phyloP scores from a whole-genome alignment of 2,888 invertebrate species.

The Pocota personata region DNA sequence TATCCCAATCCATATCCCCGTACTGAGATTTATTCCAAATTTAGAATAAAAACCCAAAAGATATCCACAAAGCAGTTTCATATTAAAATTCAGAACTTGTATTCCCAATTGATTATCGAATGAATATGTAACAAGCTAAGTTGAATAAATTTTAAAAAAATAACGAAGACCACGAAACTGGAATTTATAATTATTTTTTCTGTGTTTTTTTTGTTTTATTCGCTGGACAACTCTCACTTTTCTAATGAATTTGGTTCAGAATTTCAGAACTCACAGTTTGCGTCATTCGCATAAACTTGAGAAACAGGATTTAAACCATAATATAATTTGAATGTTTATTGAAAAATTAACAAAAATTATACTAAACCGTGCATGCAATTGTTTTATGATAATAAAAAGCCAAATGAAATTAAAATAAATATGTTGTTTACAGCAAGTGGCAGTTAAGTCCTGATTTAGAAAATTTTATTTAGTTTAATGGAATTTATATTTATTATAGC shows the following conservation, averaged over 20 bases:
- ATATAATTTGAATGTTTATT: not conserved
- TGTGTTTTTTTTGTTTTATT: not conserved
- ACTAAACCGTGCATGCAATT: not conserved
- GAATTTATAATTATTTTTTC: not conserved
- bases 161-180: slow-evolving; percentile 6
- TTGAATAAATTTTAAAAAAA: slow-evolving; percentile 9
- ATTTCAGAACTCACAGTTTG: not conserved
- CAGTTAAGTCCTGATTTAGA: not conserved
- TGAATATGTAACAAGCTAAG: slow-evolving; percentile 33
- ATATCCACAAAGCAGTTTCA: slow-evolving; percentile 13
- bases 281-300: slow-evolving; percentile 16
- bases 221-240: slow-evolving; percentile 36
- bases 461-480: too few species aligned
- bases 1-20: not conserved
- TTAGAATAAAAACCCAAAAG: not conserved
- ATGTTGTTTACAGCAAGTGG: not conserved
- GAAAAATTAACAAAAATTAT: slow-evolving; percentile 3
- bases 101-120: slow-evolving; percentile 35
- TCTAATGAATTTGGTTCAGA: slow-evolving; percentile 23
- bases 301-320: slow-evolving; percentile 27
- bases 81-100: slow-evolving; percentile 28
- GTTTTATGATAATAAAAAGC: not conserved
- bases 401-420: not conserved
- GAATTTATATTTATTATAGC: too few species aligned
- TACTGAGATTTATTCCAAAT: not conserved